A percentile compares a stretch with the other conserved stretches of the same genome.
Evolutionary conservation across 1,140 invertebrate genomes (phyloP).

Genomic region (Oppia nitens): DNA sequence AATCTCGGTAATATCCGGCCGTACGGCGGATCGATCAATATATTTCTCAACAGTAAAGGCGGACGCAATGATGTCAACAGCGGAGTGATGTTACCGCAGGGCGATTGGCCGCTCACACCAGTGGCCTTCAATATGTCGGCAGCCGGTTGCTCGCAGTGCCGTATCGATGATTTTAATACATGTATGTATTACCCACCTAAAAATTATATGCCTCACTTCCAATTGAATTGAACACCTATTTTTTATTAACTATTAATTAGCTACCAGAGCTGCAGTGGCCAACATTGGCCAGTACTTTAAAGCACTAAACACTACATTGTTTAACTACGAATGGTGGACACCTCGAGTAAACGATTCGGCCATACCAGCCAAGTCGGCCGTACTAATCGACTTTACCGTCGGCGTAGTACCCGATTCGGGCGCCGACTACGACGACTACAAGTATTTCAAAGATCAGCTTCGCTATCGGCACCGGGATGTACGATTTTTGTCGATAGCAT

Average conservation of each 20-base stretch:
- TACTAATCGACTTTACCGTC: conserved; percentile 4
- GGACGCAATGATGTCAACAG: neutral
- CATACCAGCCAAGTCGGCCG: conserved; percentile 5
- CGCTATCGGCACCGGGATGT: neutral
- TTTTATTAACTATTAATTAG: neutral
- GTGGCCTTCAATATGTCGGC: neutral
- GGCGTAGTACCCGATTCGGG: neutral
- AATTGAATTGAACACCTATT: neutral
- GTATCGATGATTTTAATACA: neutral
- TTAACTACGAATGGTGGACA: conserved; percentile 9
- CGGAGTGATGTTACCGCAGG: neutral
- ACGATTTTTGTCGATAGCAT: neutral
- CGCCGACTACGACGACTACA: conserved; percentile 1
- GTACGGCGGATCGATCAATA: conserved; percentile 1
- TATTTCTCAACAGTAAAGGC: conserved; percentile 5
- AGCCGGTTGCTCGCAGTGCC: neutral
- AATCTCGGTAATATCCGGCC: conserved; percentile 1
- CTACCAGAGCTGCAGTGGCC: neutral
- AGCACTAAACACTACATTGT: neutral
- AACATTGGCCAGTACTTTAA: conserved; percentile 2
- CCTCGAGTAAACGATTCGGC: neutral
- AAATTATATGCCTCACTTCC: neutral
- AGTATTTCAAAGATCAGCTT: conserved; percentile 2
- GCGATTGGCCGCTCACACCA: conserved; percentile 3
- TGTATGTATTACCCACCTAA: neutral